Percentiles rank a stretch among this genome's conserved stretches.
phyloP scores from a whole-genome alignment of 1,140 invertebrate species.

The Drosophila sucinea region DNA sequence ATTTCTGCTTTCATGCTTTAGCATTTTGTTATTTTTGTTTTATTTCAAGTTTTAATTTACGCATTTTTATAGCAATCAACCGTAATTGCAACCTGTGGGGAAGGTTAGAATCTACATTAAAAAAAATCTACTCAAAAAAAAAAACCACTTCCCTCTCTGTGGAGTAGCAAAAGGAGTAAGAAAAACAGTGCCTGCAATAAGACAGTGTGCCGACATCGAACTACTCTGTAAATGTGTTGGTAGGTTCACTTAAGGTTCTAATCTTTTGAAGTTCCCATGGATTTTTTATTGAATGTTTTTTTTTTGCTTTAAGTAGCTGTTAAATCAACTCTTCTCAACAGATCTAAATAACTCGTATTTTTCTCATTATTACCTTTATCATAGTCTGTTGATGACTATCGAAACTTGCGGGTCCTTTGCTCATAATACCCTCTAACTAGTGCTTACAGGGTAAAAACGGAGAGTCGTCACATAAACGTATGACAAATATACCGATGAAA shows the following conservation, averaged over 20 bases:
- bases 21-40: constrained; percentile 6
- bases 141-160: background rate
- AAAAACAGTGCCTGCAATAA: background rate
- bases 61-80: constrained; percentile 68
- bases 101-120: background rate
- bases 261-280: too few species aligned
- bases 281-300: too few species aligned
- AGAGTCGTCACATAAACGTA: too few species aligned
- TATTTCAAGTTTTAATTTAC: constrained; percentile 70
- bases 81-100: constrained; percentile 52
- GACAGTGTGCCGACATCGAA: too few species aligned
- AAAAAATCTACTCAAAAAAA: background rate
- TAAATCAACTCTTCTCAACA: too few species aligned
- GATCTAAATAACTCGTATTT: too few species aligned
- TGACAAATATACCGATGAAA: background rate
- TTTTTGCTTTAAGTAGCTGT: too few species aligned
- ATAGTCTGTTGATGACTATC: too few species aligned
- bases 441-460: too few species aligned
- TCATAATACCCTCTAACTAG: too few species aligned
- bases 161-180: background rate
- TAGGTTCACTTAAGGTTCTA: background rate
- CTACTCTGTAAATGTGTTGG: background rate
- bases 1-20: constrained; percentile 4
- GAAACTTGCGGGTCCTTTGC: too few species aligned
- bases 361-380: too few species aligned